These are phyloP conservation scores for Cinara cedri DNA, from an alignment of 2,888 invertebrate genomes.

Conservation along the genomic window DNA sequence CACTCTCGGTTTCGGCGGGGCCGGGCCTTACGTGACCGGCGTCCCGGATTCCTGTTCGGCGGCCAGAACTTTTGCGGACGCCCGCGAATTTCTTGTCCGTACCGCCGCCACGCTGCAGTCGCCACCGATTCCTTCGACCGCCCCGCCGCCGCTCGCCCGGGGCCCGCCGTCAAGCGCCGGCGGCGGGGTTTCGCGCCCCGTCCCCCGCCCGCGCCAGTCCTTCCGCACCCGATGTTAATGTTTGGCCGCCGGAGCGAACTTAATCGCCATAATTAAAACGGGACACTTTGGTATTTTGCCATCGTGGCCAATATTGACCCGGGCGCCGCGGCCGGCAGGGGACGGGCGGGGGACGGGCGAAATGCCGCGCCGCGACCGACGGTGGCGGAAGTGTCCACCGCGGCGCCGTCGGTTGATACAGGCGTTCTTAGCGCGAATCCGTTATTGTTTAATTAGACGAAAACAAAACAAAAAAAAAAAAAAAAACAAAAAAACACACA, in stretches of 20 bases:
- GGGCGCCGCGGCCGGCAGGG: background rate
- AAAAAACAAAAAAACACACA: too few relatives aligned
- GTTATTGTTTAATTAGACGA: background rate
- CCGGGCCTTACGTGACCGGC: constrained; percentile 48
- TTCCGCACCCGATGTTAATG: constrained; percentile 42
- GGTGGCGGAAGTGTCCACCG: background rate
- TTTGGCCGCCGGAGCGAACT: constrained; percentile 51
- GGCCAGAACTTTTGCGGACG: constrained; percentile 49
- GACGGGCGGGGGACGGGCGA: background rate
- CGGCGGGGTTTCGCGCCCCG: background rate
- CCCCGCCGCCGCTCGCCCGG: background rate
- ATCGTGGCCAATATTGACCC: constrained; percentile 34
- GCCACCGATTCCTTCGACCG: background rate
- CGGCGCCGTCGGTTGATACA: background rate
- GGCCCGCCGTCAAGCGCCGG: background rate
- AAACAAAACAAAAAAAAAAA: background rate
- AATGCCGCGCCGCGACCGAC: background rate
- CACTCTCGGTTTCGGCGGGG: constrained; percentile 44
- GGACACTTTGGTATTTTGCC: constrained; percentile 54
- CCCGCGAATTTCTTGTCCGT: constrained; percentile 50
- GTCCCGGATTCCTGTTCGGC: constrained; percentile 45
- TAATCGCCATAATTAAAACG: constrained; percentile 55
- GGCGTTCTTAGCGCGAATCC: background rate
- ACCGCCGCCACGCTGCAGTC: constrained; percentile 16
- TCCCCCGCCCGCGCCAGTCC: background rate